A percentile compares a stretch with the other conserved stretches of the same genome.
Evolutionary conservation across 2,888 invertebrate genomes (phyloP).

Genomic region (Lordiphosa andalusiaca): DNA sequence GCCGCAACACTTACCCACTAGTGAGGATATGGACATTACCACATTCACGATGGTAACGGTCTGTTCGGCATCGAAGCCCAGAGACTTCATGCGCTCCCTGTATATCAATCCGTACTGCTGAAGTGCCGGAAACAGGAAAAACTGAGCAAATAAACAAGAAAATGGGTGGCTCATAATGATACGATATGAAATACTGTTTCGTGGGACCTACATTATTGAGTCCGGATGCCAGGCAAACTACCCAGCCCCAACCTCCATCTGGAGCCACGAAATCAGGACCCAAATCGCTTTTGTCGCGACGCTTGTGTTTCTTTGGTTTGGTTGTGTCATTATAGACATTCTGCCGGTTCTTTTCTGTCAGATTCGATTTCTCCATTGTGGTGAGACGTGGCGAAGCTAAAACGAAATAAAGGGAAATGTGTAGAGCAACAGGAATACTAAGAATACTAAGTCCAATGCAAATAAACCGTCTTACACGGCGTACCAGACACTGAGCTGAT

Average conservation of each 20-base stretch:
- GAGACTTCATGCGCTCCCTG: conserved; percentile 83
- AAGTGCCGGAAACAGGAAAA: conserved; percentile 84
- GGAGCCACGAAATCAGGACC: conserved; percentile 85
- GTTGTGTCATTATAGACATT: conserved; percentile 77
- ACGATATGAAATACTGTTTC: neutral
- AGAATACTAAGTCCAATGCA: too few relatives aligned
- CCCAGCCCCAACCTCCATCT: conserved; percentile 89
- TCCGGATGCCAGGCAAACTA: conserved; percentile 87
- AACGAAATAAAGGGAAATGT: neutral
- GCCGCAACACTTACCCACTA: conserved; percentile 82
- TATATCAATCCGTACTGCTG: conserved; percentile 88
- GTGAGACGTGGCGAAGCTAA: too few relatives aligned
- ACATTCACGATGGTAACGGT: conserved; percentile 87
- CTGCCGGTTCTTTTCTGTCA: conserved; percentile 66
- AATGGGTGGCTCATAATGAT: neutral
- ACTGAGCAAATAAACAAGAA: conserved; percentile 78
- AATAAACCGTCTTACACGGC: too few relatives aligned
- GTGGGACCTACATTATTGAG: conserved; percentile 85
- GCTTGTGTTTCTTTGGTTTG: conserved; percentile 79
- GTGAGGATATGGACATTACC: conserved; percentile 85
- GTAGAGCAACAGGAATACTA: too few relatives aligned
- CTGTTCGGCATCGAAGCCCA: conserved; percentile 85
- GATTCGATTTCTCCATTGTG: conserved; percentile 57
- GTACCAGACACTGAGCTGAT: too few relatives aligned
- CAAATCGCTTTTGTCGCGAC: conserved; percentile 79